Conservation (phyloP, 2,797 vertebrate species). For the Salarias fasciatus region DNA sequence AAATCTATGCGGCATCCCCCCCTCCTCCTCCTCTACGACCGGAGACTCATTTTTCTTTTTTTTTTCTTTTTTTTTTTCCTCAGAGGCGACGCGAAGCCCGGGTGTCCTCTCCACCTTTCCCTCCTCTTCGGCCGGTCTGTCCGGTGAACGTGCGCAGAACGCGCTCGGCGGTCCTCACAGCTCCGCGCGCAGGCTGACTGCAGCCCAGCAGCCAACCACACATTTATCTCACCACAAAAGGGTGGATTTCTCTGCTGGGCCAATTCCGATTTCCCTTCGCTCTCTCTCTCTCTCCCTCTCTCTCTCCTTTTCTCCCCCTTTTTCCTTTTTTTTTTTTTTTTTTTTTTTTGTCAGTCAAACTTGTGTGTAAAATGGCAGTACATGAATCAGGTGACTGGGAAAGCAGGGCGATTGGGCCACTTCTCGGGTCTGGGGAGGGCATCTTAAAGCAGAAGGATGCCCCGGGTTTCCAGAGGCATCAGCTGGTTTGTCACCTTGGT, state of each 20-base stretch:
- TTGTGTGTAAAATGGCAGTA: slow-evolving; percentile 86
- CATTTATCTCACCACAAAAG: slow-evolving; percentile 58
- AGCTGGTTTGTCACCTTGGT: slow-evolving; percentile 50
- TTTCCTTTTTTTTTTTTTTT: neutral
- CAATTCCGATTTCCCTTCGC: slow-evolving; percentile 11
- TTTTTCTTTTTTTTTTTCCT: too few relatives aligned
- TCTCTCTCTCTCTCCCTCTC: slow-evolving; percentile 5
- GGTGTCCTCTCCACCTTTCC: slow-evolving; percentile 46
- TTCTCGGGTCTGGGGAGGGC: slow-evolving; percentile 75
- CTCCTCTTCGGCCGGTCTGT: slow-evolving; percentile 47
- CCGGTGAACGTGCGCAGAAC: slow-evolving; percentile 40
- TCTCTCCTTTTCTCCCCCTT: too few relatives aligned
- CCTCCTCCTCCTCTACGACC: neutral
- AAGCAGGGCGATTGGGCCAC: slow-evolving; percentile 77
- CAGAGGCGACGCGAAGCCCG: slow-evolving; percentile 43
- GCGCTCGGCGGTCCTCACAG: slow-evolving; percentile 52
- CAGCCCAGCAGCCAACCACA: slow-evolving; percentile 24
- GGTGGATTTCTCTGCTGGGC: slow-evolving; percentile 55
- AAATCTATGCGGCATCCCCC: slow-evolving; percentile 53
- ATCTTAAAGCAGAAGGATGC: slow-evolving; percentile 82
- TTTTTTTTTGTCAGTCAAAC: slow-evolving; percentile 63
- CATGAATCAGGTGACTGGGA: slow-evolving; percentile 84
- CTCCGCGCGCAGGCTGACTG: slow-evolving; percentile 54
- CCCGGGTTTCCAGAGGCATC: slow-evolving; percentile 39
- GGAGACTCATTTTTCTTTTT: slow-evolving; percentile 24